Conservation (phyloP, 37 sponge, comb jelly and placozoan genomes). For the Aplysina aerophoba region DNA sequence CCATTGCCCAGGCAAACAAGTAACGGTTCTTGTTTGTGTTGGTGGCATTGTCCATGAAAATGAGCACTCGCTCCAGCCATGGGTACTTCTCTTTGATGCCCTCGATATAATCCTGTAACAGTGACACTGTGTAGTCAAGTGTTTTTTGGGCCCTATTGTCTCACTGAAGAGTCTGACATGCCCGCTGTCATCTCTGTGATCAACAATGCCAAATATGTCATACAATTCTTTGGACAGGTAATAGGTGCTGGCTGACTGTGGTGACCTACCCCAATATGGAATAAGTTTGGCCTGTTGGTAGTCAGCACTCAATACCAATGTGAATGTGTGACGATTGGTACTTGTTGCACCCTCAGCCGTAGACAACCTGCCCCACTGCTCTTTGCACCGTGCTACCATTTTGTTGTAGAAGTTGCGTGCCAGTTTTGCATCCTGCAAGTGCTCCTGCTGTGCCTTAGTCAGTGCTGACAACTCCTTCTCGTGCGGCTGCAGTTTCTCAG, state of each 20-base stretch:
- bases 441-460: not conserved
- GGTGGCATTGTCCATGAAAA: slow-evolving; percentile 56
- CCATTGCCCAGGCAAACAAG: slow-evolving; percentile 45
- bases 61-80: slow-evolving; percentile 45
- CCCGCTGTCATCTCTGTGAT: slow-evolving; percentile 23
- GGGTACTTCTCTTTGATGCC: not conserved
- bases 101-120: slow-evolving; percentile 21
- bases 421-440: slow-evolving; percentile 23
- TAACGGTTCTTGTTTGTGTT: slow-evolving; percentile 52
- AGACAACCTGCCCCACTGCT: slow-evolving; percentile 31
- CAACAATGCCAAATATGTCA: slow-evolving; percentile 57
- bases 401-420: slow-evolving; percentile 32
- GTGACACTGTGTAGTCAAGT: slow-evolving; percentile 50
- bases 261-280: slow-evolving; percentile 46
- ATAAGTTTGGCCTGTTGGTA: slow-evolving; percentile 47
- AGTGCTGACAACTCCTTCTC: not conserved
- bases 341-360: not conserved
- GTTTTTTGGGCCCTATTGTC: slow-evolving; percentile 39
- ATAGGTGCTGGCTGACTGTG: slow-evolving; percentile 52
- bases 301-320: slow-evolving; percentile 35
- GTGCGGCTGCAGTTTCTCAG: not conserved
- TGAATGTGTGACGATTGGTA: slow-evolving; percentile 29
- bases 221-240: slow-evolving; percentile 39
- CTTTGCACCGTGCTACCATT: not conserved
- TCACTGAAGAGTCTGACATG: slow-evolving; percentile 36